Evolutionary conservation across 2,113 vertebrate species (phyloP).

Genomic region (Morone chrysops): DNA sequence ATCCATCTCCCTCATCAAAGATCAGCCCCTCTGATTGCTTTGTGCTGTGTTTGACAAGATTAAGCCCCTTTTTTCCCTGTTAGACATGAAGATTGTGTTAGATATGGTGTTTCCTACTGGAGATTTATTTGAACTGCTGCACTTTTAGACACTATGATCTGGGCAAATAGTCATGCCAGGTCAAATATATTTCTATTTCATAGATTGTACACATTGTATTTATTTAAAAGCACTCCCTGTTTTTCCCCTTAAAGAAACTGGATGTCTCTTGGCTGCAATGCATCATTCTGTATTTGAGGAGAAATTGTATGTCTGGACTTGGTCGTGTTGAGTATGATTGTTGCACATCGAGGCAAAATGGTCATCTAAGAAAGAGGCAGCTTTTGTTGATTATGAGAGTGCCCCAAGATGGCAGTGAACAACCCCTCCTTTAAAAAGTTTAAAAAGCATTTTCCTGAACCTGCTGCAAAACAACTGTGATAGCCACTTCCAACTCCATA

Average conservation of each 20-base stretch:
- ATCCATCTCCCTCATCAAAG: slow-evolving; percentile 76
- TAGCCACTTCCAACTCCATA: slow-evolving; percentile 36
- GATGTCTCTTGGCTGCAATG: not conserved
- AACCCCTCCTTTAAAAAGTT: not conserved
- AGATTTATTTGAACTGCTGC: slow-evolving; percentile 48
- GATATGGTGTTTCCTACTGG: slow-evolving; percentile 47
- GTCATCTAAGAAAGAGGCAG: not conserved
- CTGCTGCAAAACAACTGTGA: slow-evolving; percentile 20
- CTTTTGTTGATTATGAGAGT: slow-evolving; percentile 1
- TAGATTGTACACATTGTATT: not conserved
- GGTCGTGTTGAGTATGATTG: not conserved
- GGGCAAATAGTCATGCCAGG: slow-evolving; percentile 5
- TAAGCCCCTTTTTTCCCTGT: slow-evolving; percentile 60
- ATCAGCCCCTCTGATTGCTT: slow-evolving; percentile 78
- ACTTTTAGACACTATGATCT: slow-evolving; percentile 1
- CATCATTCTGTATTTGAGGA: not conserved
- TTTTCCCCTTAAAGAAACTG: not conserved
- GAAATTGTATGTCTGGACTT: slow-evolving; percentile 5
- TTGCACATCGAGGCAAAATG: not conserved
- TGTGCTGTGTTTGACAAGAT: slow-evolving; percentile 78
- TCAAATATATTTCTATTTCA: slow-evolving; percentile 8
- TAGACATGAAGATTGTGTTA: slow-evolving; percentile 66
- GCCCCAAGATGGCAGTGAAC: not conserved
- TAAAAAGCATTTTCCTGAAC: not conserved
- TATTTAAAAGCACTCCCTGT: not conserved